A percentile compares a stretch with the other conserved stretches of the same genome.
These are phyloP conservation scores for Pangasius sanitwongsei DNA, from an alignment of 2,797 vertebrate genomes.

Conservation along the genomic window DNA sequence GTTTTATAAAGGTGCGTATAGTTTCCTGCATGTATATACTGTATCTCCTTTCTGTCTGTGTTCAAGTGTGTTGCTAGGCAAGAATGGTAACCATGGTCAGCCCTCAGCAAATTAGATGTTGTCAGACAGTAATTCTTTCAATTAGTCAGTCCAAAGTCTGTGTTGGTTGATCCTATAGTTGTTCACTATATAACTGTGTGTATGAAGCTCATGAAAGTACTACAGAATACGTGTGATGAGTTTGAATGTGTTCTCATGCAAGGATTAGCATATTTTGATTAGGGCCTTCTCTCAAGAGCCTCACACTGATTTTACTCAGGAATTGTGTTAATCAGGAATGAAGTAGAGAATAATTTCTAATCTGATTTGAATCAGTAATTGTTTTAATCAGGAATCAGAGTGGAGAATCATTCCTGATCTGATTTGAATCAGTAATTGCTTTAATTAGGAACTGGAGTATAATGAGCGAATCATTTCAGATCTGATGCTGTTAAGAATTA, in stretches of 20 bases:
- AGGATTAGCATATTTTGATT: conserved; percentile 8
- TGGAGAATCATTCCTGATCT: not conserved
- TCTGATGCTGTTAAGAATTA: not conserved
- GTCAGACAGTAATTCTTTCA: not conserved
- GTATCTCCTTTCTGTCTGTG: conserved; percentile 23
- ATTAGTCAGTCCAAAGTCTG: conserved; percentile 20
- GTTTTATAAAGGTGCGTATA: not conserved
- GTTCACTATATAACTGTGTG: not conserved
- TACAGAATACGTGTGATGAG: not conserved
- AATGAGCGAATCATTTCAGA: not conserved
- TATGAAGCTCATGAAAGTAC: not conserved
- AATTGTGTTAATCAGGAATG: conserved; percentile 7
- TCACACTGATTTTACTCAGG: not conserved
- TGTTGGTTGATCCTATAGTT: conserved; percentile 24
- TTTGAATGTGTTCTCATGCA: not conserved
- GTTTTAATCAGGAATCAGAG: not conserved
- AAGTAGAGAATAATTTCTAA: not conserved
- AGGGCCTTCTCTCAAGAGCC: not conserved
- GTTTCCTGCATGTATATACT: not conserved
- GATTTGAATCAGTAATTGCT: not conserved
- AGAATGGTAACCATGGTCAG: conserved; percentile 34
- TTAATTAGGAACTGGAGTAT: not conserved
- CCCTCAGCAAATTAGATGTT: conserved; percentile 38
- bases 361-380: conserved; percentile 1
- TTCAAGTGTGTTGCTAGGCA: conserved; percentile 49